Percentiles rank a stretch among this genome's conserved stretches.
phyloP scores from a whole-genome alignment of 2,113 vertebrate species.

The Cyprinus carpio region DNA sequence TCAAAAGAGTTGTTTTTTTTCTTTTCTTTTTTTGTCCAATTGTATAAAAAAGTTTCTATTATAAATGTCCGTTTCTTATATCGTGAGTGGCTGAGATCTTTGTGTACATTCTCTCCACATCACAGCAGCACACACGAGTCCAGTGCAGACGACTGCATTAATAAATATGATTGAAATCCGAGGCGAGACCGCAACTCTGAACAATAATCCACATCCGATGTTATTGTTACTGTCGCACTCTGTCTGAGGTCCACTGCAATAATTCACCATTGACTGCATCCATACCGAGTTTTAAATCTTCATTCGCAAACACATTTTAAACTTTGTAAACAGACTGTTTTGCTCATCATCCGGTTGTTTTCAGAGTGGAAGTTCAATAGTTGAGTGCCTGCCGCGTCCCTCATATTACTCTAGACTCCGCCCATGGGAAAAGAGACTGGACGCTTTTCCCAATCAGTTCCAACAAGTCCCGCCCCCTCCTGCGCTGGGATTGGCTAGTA shows the following conservation, averaged over 20 bases:
- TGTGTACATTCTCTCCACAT: slow-evolving; percentile 44
- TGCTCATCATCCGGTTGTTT: slow-evolving; percentile 17
- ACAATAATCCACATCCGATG: slow-evolving; percentile 24
- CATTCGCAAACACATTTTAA: neutral
- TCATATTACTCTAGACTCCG: slow-evolving; percentile 49
- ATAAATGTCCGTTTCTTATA: slow-evolving; percentile 22
- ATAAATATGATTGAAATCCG: neutral
- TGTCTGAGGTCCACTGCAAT: neutral
- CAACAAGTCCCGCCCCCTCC: no score
- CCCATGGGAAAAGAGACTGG: slow-evolving; percentile 13
- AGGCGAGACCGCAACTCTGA: neutral
- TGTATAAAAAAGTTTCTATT: neutral
- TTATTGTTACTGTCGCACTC: slow-evolving; percentile 3
- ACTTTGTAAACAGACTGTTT: neutral
- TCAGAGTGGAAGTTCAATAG: slow-evolving; percentile 42
- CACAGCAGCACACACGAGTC: neutral
- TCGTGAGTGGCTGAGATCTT: slow-evolving; percentile 2
- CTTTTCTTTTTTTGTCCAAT: neutral
- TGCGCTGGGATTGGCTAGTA: no score
- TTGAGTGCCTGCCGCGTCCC: neutral
- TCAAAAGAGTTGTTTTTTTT: neutral
- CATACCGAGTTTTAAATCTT: neutral
- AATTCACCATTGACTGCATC: slow-evolving; percentile 11
- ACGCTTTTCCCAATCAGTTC: neutral
- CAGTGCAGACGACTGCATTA: neutral